phyloP scores from a whole-genome alignment of 1,140 invertebrate species.

The Drosophila biarmipes region DNA sequence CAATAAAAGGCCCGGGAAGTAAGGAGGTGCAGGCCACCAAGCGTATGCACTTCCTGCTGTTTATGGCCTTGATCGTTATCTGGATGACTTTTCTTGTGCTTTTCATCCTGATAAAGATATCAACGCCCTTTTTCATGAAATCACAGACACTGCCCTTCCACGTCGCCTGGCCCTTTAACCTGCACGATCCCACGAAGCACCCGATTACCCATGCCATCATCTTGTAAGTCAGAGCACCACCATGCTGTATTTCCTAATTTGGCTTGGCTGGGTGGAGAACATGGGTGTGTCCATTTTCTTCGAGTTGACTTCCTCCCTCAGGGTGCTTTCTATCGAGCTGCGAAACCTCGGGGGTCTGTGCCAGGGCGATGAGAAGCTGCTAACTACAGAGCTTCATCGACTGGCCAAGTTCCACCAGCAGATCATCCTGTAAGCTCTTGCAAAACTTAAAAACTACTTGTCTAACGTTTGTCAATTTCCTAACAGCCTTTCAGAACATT shows the following conservation, averaged over 20 bases:
- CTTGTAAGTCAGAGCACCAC: constrained; percentile 18
- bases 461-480: too few species aligned
- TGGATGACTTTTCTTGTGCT: constrained; percentile 4
- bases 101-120: constrained; percentile 18
- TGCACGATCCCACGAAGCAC: constrained; percentile 38
- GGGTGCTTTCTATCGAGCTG: constrained; percentile 42
- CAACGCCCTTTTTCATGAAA: constrained; percentile 31
- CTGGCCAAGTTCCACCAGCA: constrained; percentile 37
- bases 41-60: constrained; percentile 15
- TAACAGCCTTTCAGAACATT: constrained; percentile 29
- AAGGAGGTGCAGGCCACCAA: constrained; percentile 10
- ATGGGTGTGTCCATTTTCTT: constrained; percentile 15
- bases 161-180: constrained; percentile 31
- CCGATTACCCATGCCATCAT: constrained; percentile 8
- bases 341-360: neutral
- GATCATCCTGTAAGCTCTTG: constrained; percentile 29
- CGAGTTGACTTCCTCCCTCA: constrained; percentile 34
- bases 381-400: constrained; percentile 14
- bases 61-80: neutral
- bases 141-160: constrained; percentile 49
- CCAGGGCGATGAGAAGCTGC: neutral
- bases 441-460: too few species aligned
- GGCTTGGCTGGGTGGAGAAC: constrained; percentile 17
- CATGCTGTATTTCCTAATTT: constrained; percentile 11
- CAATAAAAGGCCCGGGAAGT: neutral